Conservation (phyloP, 2,888 invertebrate genomes). For the Lithophane ornitopus region DNA sequence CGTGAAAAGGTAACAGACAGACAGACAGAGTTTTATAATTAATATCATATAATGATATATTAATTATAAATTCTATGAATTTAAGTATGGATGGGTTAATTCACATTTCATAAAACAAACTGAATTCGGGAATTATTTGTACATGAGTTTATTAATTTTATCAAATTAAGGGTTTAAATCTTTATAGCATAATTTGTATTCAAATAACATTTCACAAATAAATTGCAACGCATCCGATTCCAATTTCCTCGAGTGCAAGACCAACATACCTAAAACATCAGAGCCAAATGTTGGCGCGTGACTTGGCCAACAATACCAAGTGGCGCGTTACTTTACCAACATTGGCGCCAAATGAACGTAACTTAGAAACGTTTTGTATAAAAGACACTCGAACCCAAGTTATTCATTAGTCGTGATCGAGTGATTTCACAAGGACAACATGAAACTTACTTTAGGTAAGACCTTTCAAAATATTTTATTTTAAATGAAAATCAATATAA, state of each 20-base stretch:
- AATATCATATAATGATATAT: no score
- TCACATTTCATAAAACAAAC: background rate
- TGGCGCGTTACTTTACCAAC: background rate
- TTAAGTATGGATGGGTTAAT: no score
- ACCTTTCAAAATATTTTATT: background rate
- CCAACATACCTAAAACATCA: conserved; percentile 19
- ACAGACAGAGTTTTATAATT: no score
- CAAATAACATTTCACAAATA: conserved; percentile 9
- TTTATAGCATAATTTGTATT: background rate
- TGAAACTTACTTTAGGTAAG: conserved; percentile 48
- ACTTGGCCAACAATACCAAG: background rate
- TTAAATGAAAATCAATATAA: background rate
- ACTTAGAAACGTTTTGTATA: conserved; percentile 26
- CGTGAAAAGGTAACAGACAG: no score
- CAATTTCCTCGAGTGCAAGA: conserved; percentile 14
- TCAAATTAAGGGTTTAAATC: background rate
- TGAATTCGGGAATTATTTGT: background rate
- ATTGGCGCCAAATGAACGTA: conserved; percentile 5
- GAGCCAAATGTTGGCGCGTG: background rate
- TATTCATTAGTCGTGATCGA: conserved; percentile 22
- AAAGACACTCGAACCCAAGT: conserved; percentile 11
- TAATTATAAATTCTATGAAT: no score
- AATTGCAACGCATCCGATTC: conserved; percentile 3
- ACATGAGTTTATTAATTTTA: background rate
- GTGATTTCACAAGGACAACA: conserved; percentile 34